These are phyloP conservation scores for Myotis planiceps DNA, from an alignment of 2,797 vertebrate species.

Conservation along the genomic window DNA sequence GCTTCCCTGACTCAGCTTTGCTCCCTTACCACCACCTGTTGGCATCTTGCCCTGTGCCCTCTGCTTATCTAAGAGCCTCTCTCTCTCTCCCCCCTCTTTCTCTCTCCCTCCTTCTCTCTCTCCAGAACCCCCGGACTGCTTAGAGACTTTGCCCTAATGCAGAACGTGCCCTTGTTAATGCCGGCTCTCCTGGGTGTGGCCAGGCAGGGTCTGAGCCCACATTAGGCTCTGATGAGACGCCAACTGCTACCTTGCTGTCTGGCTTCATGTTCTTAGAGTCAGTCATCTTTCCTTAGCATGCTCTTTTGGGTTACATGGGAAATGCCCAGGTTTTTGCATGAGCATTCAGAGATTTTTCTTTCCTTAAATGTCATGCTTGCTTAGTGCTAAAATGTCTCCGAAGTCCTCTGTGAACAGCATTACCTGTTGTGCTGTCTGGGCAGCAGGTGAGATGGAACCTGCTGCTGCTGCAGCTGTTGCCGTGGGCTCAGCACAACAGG, in stretches of 20 bases:
- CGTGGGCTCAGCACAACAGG: fast-evolving
- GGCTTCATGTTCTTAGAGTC: background rate
- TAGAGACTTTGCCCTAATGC: background rate
- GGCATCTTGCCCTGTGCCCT: background rate
- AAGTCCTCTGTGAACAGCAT: fast-evolving
- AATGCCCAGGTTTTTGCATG: background rate
- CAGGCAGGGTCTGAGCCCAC: too few species aligned
- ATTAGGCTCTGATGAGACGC: background rate
- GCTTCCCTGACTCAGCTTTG: background rate
- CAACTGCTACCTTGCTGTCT: fast-evolving
- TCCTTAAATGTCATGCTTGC: background rate
- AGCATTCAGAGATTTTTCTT: background rate
- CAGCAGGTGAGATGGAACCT: background rate
- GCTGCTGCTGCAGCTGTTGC: background rate
- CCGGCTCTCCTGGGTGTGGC: background rate
- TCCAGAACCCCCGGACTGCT: fast-evolving
- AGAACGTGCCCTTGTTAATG: background rate
- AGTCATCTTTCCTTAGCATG: background rate
- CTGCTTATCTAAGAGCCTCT: background rate
- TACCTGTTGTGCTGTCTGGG: fast-evolving
- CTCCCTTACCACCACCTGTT: background rate
- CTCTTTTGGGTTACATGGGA: background rate
- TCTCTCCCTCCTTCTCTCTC: background rate
- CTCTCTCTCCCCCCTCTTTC: too few species aligned
- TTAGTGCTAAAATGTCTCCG: background rate